A percentile compares a stretch with the other conserved stretches of the same genome.
phyloP scores from a whole-genome alignment of 92 coral and sea anemone genomes.

The Bergia sp. region DNA sequence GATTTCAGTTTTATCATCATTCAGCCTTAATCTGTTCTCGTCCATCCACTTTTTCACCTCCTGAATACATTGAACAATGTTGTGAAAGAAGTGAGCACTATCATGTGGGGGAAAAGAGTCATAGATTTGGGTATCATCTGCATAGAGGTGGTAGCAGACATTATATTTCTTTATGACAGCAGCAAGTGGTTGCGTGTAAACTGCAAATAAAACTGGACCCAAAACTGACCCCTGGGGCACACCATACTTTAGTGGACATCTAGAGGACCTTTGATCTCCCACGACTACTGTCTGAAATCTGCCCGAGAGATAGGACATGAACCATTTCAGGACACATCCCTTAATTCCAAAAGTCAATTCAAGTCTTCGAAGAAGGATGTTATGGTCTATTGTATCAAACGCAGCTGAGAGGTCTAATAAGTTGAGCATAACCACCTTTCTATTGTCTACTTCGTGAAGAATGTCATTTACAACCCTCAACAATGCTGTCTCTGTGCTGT shows the following conservation, averaged over 20 bases:
- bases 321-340: conserved; percentile 11
- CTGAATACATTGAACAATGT: conserved; percentile 21
- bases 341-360: background rate
- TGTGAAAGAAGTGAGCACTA: conserved; percentile 1
- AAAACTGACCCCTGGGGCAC: conserved; percentile 35
- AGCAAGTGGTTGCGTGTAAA: conserved; percentile 31
- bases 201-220: conserved; percentile 19
- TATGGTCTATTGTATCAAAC: too few relatives aligned
- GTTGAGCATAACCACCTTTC: background rate
- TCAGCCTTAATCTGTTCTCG: conserved; percentile 10
- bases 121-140: conserved; percentile 29
- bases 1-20: conserved; percentile 14
- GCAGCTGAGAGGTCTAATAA: too few relatives aligned
- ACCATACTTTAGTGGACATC: conserved; percentile 12
- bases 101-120: conserved; percentile 16
- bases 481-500: conserved; percentile 17
- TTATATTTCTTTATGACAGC: conserved; percentile 8
- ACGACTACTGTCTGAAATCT: conserved; percentile 17
- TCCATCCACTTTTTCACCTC: conserved; percentile 9
- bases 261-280: conserved; percentile 6
- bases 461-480: background rate
- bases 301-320: conserved; percentile 7
- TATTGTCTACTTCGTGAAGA: background rate
- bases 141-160: conserved; percentile 17
- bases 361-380: background rate